These are phyloP conservation scores for Hedychridium roseum DNA, from an alignment of 2,888 invertebrate genomes.

Conservation along the genomic window DNA sequence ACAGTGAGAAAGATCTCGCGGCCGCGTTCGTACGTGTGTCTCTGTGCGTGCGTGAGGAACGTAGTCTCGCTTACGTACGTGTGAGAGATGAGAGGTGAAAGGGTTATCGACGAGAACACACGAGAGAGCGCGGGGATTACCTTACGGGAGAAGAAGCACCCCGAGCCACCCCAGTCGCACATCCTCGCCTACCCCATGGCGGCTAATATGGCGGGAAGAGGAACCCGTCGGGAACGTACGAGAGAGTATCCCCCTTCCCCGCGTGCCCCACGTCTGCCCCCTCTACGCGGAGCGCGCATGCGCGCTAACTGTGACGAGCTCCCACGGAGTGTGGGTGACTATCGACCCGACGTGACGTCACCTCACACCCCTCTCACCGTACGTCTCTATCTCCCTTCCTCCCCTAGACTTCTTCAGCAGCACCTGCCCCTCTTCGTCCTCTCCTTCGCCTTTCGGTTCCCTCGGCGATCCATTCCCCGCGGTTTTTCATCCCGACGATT, in stretches of 20 bases:
- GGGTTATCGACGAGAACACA: slow-evolving; percentile 1
- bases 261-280: slow-evolving; percentile 31
- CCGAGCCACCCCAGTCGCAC: slow-evolving; percentile 77
- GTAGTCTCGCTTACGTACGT: too few relatives aligned
- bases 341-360: slow-evolving; percentile 61
- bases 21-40: too few relatives aligned
- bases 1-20: too few relatives aligned
- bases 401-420: neutral
- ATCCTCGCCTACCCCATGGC: slow-evolving; percentile 63
- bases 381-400: too few relatives aligned
- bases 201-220: slow-evolving; percentile 59
- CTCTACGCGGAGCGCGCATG: slow-evolving; percentile 1
- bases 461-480: too few relatives aligned
- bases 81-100: slow-evolving; percentile 13
- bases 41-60: too few relatives aligned
- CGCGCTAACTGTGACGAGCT: slow-evolving; percentile 4
- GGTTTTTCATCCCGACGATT: too few relatives aligned
- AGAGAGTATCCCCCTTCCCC: slow-evolving; percentile 21
- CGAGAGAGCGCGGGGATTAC: slow-evolving; percentile 55
- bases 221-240: slow-evolving; percentile 37
- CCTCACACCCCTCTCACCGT: slow-evolving; percentile 24
- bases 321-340: slow-evolving; percentile 45
- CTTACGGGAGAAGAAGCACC: slow-evolving; percentile 75
- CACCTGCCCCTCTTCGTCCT: neutral
- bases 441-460: neutral